Base-by-base conservation (phyloP, 2,797 vertebrate genomes). In the Acipenser transmontanus region DNA sequence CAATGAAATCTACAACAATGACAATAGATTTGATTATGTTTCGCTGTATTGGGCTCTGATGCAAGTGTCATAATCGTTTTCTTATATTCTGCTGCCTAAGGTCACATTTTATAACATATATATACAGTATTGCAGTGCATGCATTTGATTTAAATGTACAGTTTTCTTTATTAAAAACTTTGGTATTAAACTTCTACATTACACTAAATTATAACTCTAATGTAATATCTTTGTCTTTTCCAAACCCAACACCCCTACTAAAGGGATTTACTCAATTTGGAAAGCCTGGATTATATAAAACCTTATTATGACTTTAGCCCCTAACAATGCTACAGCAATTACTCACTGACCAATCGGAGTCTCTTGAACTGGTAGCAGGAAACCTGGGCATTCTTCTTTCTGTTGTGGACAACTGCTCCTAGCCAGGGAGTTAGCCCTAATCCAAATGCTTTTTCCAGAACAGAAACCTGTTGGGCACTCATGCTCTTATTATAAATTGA, bases 341-440 rank as follows among this genome's bases (percentile, higher is more conserved):
- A 65, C 6, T 68, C 71, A 77, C 79, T 77, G 72, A 80, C 75
- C 71, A 66, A 17, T 66, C 17, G 17, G 49, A 8, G 51, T 81
- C 72, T 67, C 66, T 69, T 2, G 61, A 63, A n/a, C 75, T 73
- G 47, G 70, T 70, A 64, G 48, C 72, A 54, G 69, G 64, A 66
- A 73, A 68, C 73, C 73, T 78, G 64, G 74, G 74, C 72, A 75
- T 80, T 49, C 51, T 72, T 74, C 69, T 64, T 11, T n/a, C 66
- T 70, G 51, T 63, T 68, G 49, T 17, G 34, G 14, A 69, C 69
- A 61, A 70, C 7, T 61, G 70, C 69, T 70, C 71, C 66, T 48
- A 69, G 62, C 57, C 54, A 77, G 47, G 67, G n/a, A 54, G 52
- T 54, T 6, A 54, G 52, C 52, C 52, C 52, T n/a, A 54, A 54